Evolutionary conservation across 2,888 invertebrate genomes (phyloP), one percentile per base, ranked within the genome.

Genomic region (Balanococcus diminutus): DNA sequence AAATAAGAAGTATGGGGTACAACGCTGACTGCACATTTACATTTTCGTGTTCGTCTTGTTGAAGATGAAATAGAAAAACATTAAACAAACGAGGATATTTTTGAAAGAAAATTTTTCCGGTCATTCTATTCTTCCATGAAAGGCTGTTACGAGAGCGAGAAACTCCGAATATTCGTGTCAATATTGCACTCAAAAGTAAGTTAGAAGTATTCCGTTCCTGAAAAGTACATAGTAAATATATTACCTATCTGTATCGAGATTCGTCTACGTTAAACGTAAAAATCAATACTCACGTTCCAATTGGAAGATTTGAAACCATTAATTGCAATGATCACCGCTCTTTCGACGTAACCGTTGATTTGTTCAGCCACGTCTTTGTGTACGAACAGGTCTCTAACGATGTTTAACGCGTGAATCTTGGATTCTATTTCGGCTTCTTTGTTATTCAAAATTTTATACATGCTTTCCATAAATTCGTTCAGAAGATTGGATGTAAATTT

Each of bases 111-210:
- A 95, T 93, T 87, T 94, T 92, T 81, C 93, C 95, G 32, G 94
- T 93, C 93, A 95, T 93, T 88, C 92, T 92, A 90, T 94, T 94
- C 82, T 94, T 92, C 19, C 92, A 90, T 86, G 92, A 92, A 39
- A 94, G 89, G 86, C 91, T 91, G n/a, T 92, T 92, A 8, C 91
- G 90, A 0, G 92, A 92, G 85, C 94, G 91, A 88, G 92, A 92
- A 25, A 96, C 97, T 1, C 98, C 98, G 91, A 98, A 98, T 88
- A 96, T 94, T 87, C 98, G 92, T 75, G 94, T 94, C 89, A 96
- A 93, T 46, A 98, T 91, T 2, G 97, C 93, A 87, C 96, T 94
- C 89, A 96, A 95, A 84, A 98, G 90, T 86, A 98, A 90, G 0
- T 96, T 96, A 0, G 96, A 94, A 0, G 96, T 94, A 90, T 98